These are phyloP conservation scores for Leptobrachium ailaonicum DNA, from an alignment of 2,113 vertebrate genomes.

Conservation along the genomic window DNA sequence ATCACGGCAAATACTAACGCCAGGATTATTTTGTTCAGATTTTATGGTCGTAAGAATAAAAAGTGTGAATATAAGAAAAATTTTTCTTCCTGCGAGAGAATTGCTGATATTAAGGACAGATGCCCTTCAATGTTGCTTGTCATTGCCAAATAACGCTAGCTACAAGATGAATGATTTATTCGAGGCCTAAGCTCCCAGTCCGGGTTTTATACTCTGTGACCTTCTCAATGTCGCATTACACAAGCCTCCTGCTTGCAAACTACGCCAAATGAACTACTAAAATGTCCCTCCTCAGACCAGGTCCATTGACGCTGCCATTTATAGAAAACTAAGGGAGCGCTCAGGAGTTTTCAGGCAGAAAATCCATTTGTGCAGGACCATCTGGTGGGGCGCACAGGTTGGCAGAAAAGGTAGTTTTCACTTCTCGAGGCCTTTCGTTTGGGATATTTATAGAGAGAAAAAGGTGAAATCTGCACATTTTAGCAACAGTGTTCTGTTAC, in stretches of 20 bases:
- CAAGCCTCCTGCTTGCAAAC: not conserved
- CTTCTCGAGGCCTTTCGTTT: not conserved
- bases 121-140: not conserved
- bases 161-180: not conserved
- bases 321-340: not conserved
- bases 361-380: conserved; percentile 26
- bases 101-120: not conserved
- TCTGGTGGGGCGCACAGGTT: conserved; percentile 8
- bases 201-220: conserved; percentile 2
- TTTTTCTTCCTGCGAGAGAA: conserved; percentile 1
- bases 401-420: not conserved
- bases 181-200: not conserved
- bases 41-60: too few species aligned
- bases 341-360: conserved; percentile 17
- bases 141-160: not conserved
- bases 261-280: not conserved
- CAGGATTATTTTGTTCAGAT: too few species aligned
- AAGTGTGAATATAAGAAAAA: not conserved
- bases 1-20: too few species aligned
- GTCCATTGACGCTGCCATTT: not conserved
- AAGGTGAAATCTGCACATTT: too few species aligned
- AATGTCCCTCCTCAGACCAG: not conserved
- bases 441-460: too few species aligned
- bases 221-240: conserved; percentile 16
- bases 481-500: too few species aligned